Base-by-base conservation (phyloP, 2,113 vertebrate genomes). In the Marcusenius ussheri region DNA sequence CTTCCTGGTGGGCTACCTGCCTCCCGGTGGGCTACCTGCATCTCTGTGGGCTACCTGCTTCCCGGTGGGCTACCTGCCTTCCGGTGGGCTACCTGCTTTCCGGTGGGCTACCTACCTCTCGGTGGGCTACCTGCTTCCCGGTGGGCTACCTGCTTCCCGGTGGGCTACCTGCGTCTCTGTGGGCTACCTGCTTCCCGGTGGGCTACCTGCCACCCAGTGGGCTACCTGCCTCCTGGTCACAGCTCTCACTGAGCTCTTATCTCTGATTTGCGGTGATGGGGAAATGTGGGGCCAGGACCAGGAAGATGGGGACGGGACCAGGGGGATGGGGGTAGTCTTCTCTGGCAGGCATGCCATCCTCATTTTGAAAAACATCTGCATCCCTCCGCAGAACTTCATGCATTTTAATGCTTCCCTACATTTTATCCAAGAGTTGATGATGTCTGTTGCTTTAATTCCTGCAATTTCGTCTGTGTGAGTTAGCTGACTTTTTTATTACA, bases 241-340 rank as follows among this genome's bases (percentile, higher is more conserved):
- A 95, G 94, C 93, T 94, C 95, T 95, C 92, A 94, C 94, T 95
- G 94, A 95, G 95, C 92, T 94, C 95, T 95, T 90, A 92, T 93
- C 91, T 93, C 91, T 93, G 93, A 94, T 91, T 91, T 93, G 94
- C 94, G 93, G 93, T 95, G 42, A 42, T 83, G 19, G 80, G 35
- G 11, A 5, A 15, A 53, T 53, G 94, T 93, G 93, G 94, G 94
- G 92, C 91, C 90, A 92, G 89, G 92, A 89, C 89, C 91, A 91
- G 90, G 87, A 91, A 90, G 89, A 8, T 92, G 91, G 91, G 91
- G 91, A 89, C 88, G 49, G 91, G 92, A 90, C 91, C 91, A 87
- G 13, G 88, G 92, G 91, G 88, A 90, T 83, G 93, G 92, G 92
- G 93, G 91, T 90, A n/a, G 93, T 89, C 70, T 56, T 83, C 91